Conservation (phyloP, 2,113 vertebrate species). For the Catharus fuscescens region DNA sequence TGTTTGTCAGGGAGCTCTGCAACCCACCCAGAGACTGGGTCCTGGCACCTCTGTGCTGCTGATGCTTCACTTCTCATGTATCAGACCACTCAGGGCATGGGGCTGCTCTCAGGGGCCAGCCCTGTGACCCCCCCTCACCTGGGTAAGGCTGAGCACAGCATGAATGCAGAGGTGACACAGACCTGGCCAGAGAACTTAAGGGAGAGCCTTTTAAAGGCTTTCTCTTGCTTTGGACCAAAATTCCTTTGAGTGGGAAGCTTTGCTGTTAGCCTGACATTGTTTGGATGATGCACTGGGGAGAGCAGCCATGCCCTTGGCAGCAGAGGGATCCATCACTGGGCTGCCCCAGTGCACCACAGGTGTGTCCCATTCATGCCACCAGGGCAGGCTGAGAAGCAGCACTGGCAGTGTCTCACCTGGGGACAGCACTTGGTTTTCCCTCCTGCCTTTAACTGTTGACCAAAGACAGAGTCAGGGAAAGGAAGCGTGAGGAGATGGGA, state of each 20-base stretch:
- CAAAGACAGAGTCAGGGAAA: neutral
- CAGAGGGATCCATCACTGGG: rapidly evolving
- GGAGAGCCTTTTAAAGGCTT: neutral
- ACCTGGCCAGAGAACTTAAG: neutral
- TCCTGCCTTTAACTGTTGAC: neutral
- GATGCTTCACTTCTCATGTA: rapidly evolving
- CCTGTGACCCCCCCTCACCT: neutral
- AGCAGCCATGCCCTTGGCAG: neutral
- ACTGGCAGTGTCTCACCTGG: neutral
- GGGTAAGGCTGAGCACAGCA: rapidly evolving
- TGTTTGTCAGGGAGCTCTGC: neutral
- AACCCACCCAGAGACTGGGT: neutral
- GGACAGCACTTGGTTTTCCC: neutral
- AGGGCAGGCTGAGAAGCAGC: neutral
- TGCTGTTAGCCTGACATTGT: neutral
- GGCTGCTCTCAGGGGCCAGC: neutral
- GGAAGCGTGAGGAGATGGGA: neutral
- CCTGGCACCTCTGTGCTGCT: neutral
- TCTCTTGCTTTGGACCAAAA: neutral
- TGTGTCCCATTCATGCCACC: neutral
- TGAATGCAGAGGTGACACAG: neutral
- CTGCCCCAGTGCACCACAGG: neutral
- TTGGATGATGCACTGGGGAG: neutral
- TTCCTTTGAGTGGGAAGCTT: neutral
- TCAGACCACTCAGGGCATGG: neutral